phyloP scores from a whole-genome alignment of 1,140 invertebrate species.

The Rhyzopertha dominica region DNA sequence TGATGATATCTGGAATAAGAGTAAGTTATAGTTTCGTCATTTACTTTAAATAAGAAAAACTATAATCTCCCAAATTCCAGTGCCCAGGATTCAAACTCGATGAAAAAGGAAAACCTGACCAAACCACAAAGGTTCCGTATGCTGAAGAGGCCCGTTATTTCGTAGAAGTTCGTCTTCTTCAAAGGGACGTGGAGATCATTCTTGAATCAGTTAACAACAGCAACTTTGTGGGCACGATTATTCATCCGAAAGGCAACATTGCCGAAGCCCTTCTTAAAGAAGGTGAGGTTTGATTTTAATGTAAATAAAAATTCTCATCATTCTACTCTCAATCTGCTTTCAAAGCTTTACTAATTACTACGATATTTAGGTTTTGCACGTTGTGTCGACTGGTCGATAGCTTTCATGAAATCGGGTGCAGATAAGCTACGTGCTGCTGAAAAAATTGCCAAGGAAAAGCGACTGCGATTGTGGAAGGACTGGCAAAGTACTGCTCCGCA shows the following conservation, averaged over 20 bases:
- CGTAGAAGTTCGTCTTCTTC: slow-evolving; percentile 84
- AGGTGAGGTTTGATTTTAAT: too few species aligned
- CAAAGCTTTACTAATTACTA: too few species aligned
- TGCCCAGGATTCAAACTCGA: slow-evolving; percentile 73
- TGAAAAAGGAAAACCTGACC: slow-evolving; percentile 60
- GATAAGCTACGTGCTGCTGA: slow-evolving; percentile 82
- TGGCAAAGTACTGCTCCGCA: slow-evolving; percentile 62
- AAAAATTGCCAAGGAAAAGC: slow-evolving; percentile 81
- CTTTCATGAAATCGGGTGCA: slow-evolving; percentile 71
- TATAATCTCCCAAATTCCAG: too few species aligned
- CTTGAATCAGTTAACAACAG: slow-evolving; percentile 89
- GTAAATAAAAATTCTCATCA: too few species aligned
- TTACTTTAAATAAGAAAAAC: too few species aligned
- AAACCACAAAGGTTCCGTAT: slow-evolving; percentile 53
- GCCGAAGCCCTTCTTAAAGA: slow-evolving; percentile 79
- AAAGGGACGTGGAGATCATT: slow-evolving; percentile 89
- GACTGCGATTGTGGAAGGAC: slow-evolving; percentile 84
- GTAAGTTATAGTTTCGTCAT: slow-evolving; percentile 52
- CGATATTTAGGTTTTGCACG: slow-evolving; percentile 92
- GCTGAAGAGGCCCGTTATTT: slow-evolving; percentile 85
- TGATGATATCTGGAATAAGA: slow-evolving; percentile 92
- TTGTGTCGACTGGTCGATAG: slow-evolving; percentile 98
- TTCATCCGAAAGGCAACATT: slow-evolving; percentile 93
- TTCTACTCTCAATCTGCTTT: too few species aligned
- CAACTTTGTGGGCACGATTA: slow-evolving; percentile 90